A percentile compares a stretch with the other conserved stretches of the same genome.
Conservation (phyloP, 35 echinoderm and acorn worm species). For the Amphiura filiformis region DNA sequence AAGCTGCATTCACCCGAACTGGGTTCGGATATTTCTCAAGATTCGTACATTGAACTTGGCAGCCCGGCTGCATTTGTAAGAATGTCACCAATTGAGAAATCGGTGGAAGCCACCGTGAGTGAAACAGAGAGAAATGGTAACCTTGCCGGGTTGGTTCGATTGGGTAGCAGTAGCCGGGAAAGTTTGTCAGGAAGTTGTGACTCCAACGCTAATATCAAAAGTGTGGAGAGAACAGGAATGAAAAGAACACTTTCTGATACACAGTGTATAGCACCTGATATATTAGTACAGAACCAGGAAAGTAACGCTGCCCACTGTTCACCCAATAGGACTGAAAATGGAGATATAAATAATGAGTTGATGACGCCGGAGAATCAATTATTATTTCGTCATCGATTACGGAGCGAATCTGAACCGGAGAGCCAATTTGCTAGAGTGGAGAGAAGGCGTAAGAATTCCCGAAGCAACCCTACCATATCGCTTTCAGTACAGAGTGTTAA, state of each 20-base stretch:
- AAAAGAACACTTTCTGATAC: background rate
- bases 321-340: conserved; percentile 1
- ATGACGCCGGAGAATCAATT: background rate
- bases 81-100: background rate
- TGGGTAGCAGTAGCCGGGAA: background rate
- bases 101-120: background rate
- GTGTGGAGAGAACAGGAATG: background rate
- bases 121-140: background rate
- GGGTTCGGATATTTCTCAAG: background rate
- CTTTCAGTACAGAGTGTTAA: conserved; percentile 13
- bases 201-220: conserved; percentile 7
- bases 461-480: conserved; percentile 72
- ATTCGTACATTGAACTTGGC: background rate
- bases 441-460: conserved; percentile 42
- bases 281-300: background rate
- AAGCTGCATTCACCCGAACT: background rate
- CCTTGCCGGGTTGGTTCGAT: background rate
- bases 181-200: conserved; percentile 3
- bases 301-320: background rate
- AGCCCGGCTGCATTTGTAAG: background rate
- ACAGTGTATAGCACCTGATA: background rate
- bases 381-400: background rate
- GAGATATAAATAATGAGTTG: background rate
- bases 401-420: background rate
- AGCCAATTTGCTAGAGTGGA: background rate